Evolutionary conservation across 1,140 invertebrate species (phyloP).

Genomic region (Chelonus insularis): DNA sequence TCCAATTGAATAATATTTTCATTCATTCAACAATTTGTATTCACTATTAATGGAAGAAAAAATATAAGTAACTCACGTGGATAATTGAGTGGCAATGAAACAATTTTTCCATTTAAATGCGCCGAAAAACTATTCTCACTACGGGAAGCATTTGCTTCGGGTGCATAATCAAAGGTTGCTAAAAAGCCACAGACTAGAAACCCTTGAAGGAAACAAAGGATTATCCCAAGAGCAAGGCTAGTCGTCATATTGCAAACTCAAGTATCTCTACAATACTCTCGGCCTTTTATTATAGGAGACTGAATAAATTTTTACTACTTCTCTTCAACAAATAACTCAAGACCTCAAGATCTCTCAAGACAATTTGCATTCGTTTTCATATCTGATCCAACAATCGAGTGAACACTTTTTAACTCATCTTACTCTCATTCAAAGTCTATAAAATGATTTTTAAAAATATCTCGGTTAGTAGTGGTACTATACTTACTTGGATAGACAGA

Average conservation of each 20-base stretch:
- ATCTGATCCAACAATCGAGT: not conserved
- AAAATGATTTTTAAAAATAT: no score
- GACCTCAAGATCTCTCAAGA: not conserved
- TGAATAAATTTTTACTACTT: not conserved
- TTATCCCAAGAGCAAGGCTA: slow-evolving; percentile 38
- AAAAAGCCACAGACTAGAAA: slow-evolving; percentile 52
- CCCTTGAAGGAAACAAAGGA: slow-evolving; percentile 47
- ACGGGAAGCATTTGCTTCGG: slow-evolving; percentile 42
- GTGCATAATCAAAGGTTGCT: slow-evolving; percentile 48
- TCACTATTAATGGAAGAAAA: slow-evolving; percentile 26
- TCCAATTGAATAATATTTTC: no score
- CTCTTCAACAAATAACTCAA: not conserved
- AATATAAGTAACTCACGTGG: slow-evolving; percentile 44
- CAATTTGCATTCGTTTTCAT: slow-evolving; percentile 14
- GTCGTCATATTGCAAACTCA: slow-evolving; percentile 20
- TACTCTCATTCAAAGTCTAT: not conserved
- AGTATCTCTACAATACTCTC: not conserved
- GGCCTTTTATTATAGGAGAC: not conserved
- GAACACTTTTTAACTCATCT: not conserved
- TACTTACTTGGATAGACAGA: slow-evolving; percentile 9
- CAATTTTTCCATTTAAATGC: slow-evolving; percentile 49
- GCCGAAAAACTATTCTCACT: slow-evolving; percentile 43
- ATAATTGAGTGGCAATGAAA: slow-evolving; percentile 42
- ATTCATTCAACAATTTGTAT: no score
- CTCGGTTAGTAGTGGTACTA: no score